Evolutionary conservation across 2,888 invertebrate genomes (phyloP).

Genomic region (Tortricodes alternella): DNA sequence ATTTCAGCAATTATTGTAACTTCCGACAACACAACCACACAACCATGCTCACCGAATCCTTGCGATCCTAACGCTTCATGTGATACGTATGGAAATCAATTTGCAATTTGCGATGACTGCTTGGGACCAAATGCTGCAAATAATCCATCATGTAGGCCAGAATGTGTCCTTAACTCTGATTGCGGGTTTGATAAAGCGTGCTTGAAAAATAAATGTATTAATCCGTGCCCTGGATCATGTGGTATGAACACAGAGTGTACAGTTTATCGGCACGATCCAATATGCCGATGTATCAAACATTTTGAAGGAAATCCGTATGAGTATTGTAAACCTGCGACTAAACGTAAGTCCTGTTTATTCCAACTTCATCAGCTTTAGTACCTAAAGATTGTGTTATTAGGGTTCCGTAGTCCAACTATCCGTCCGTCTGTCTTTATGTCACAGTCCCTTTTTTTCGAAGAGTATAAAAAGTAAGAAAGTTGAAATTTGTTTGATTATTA

Average conservation of each 20-base stretch:
- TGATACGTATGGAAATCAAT: conserved; percentile 87
- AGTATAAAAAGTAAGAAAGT: too few species aligned
- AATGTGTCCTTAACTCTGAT: conserved; percentile 91
- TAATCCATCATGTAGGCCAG: conserved; percentile 90
- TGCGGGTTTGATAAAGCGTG: conserved; percentile 91
- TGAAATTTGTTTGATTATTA: too few species aligned
- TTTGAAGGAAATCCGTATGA: conserved; percentile 90
- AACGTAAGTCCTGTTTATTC: conserved; percentile 67
- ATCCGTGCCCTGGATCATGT: conserved; percentile 91
- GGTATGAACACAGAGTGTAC: conserved; percentile 88
- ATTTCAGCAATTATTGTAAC: conserved; percentile 78
- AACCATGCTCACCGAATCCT: conserved; percentile 90
- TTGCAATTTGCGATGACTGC: conserved; percentile 92
- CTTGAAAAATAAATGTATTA: conserved; percentile 87
- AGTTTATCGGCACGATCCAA: conserved; percentile 88
- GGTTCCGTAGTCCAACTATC: too few species aligned
- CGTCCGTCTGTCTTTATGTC: too few species aligned
- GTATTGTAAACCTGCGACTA: conserved; percentile 84
- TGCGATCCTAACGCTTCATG: conserved; percentile 87
- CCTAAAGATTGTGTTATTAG: too few species aligned
- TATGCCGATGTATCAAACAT: conserved; percentile 87
- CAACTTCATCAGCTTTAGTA: too few species aligned
- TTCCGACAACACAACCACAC: conserved; percentile 83
- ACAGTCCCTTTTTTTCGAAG: too few species aligned
- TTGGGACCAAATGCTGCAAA: conserved; percentile 85